Evolutionary conservation across 2,888 invertebrate species (phyloP), one percentile per base, ranked within the genome.

Genomic region (Leptopterna dolabrata): DNA sequence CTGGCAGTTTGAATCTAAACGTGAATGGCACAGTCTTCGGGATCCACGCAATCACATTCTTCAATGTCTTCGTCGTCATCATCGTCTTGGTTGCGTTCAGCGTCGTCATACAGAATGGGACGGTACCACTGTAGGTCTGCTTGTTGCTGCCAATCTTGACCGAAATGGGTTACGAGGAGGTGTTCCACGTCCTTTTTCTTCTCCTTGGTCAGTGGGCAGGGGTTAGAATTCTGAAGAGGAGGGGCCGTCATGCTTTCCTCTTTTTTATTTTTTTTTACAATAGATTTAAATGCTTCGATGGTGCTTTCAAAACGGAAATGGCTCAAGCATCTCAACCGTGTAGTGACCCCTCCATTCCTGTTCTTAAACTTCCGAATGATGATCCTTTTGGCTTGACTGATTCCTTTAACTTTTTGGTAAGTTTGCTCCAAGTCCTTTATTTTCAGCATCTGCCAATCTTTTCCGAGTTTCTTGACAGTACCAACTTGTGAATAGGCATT

Each of bases 331-430:
- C 14, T n/a, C 29, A 73, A 16, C 14, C 29, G 13, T 4, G 73
- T 73, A 7, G 29, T n/a, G 16, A 27, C 27, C 30, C 24, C 73
- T 27, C 29, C 29, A 29, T 24, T 29, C 55, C 83, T 14, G n/a
- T 30, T 29, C 16, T 70, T 7, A 30, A 70, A 83, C 36, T 83
- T 83, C 41, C 29, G 13, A 9, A 83, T 83, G 2, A 63, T 9
- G 6, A 83, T 27, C 55, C 71, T 19, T 27, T 83, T 83, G 63
- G 83, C 83, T 14, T 83, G 27, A 36, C 83, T 83, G 16, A 83
- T 83, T 9, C 83, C 83, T 14, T 9, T 27, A 16, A 29, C 29
- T 30, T 27, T 7, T 4, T 30, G 11, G 24, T 83, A 83, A 0
- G 41, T 27, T 27, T 55, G 30, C 19, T 14, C 9, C 7, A 83